A percentile compares a stretch with the other conserved stretches of the same genome.
phyloP scores from a whole-genome alignment of 2,797 vertebrate genomes.

The Propithecus perrieri region DNA sequence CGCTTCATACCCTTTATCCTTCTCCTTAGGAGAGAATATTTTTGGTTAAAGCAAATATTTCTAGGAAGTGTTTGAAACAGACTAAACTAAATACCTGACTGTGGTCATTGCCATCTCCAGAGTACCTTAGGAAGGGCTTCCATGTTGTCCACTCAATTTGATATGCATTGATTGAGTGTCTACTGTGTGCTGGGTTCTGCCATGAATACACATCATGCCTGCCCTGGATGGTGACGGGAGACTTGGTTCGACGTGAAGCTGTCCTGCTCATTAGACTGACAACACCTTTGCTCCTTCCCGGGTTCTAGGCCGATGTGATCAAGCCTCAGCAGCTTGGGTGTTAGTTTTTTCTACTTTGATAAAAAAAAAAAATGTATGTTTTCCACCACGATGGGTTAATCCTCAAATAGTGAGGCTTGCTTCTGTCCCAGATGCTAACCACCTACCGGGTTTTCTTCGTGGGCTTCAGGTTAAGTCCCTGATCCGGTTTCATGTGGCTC shows the following conservation, averaged over 20 bases:
- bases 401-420: slow-evolving; percentile 43
- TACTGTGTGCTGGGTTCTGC: too few species aligned
- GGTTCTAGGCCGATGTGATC: neutral
- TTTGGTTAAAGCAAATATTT: neutral
- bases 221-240: neutral
- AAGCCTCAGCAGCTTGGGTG: neutral
- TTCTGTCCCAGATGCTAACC: slow-evolving; percentile 19
- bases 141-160: neutral
- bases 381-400: slow-evolving; percentile 59
- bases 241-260: rapidly evolving
- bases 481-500: slow-evolving; percentile 31
- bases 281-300: neutral
- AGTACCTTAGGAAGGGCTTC: neutral
- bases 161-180: neutral
- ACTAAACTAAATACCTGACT: neutral
- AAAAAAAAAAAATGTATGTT: neutral
- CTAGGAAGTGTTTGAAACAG: neutral
- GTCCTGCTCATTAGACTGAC: neutral
- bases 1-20: neutral
- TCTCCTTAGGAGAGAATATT: neutral
- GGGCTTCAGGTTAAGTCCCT: slow-evolving; percentile 46
- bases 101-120: neutral
- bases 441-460: neutral
- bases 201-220: neutral
- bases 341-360: slow-evolving; percentile 6